Conservation (phyloP, 2,113 vertebrate species). For the Apaloderma vittatum region DNA sequence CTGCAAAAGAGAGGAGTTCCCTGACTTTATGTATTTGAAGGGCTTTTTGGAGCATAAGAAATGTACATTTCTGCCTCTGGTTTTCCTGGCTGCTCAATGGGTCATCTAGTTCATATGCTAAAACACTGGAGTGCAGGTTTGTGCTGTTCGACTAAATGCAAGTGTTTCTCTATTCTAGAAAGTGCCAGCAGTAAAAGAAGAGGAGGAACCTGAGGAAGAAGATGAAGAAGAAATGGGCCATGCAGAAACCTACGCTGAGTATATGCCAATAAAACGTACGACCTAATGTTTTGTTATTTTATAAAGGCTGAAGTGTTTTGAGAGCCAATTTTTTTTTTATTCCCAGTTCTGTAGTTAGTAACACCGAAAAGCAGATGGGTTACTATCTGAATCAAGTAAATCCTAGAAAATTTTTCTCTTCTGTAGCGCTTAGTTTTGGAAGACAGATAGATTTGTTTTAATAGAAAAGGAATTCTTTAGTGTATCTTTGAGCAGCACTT, state of each 20-base stretch:
- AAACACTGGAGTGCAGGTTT: background rate
- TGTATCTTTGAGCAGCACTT: background rate
- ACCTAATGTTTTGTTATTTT: background rate
- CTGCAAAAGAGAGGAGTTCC: background rate
- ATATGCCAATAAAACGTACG: slow-evolving; percentile 98
- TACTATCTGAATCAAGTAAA: background rate
- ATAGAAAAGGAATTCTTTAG: background rate
- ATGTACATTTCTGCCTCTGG: background rate
- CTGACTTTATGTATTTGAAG: background rate
- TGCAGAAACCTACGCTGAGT: slow-evolving; percentile 96
- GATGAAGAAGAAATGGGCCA: slow-evolving; percentile 98
- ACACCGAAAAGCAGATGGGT: background rate
- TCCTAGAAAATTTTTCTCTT: background rate
- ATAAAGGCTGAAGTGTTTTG: background rate
- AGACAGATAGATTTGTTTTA: background rate
- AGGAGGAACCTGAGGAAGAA: slow-evolving; percentile 96
- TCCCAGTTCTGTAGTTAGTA: background rate
- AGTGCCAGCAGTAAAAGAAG: slow-evolving; percentile 90
- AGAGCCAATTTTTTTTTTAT: background rate
- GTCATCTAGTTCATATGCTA: background rate
- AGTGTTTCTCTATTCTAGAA: slow-evolving; percentile 80
- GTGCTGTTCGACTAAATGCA: background rate
- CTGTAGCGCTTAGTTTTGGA: rapidly evolving
- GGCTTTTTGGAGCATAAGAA: background rate
- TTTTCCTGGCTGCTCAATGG: background rate